Evolutionary conservation across 2,113 vertebrate genomes (phyloP), one percentile per base, ranked within the genome.

Genomic region (Crotalus tigris): DNA sequence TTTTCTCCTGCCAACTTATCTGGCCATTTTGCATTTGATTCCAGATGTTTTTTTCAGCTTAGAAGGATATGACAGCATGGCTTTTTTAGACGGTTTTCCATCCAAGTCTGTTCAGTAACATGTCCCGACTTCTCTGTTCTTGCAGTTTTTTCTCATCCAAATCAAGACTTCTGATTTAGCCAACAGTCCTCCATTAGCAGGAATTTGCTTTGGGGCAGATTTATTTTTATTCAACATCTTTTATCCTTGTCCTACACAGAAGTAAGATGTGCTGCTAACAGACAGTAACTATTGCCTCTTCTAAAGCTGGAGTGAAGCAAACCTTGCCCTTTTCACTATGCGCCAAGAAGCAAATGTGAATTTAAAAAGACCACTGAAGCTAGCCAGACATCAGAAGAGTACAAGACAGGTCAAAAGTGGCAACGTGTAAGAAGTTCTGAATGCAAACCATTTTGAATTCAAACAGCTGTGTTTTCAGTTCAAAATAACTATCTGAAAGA

Each of bases 71-170:
- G 51, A 95, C 91, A 94, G 55, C 81, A 58, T 55, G 87, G 94
- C 93, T 95, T 94, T 88, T 92, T 93, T 92, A 90, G 91, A 24
- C 29, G 51, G 81, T 93, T 85, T 94, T 94, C 94, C 93, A 95
- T 93, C 93, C 92, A 93, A 57, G 94, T 46, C 92, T 94, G 92
- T 93, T 95, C 91, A 69, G 33, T 81, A 91, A 0, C 51, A 85
- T 93, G 69, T 95, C 87, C 90, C 95, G 53, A 91, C 64, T 86
- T 93, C 90, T 91, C 93, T 85, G 94, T 87, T 90, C 94, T 92
- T 64, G 21, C 9, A 93, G 10, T 55, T 91, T 95, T 92, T 90
- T 46, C 69, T 94, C 49, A 94, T 88, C 64, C 92, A 93, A 93
- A 53, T 93, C 87, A 90, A 58, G 55, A 92, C 91, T 94, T 61